Percentiles rank a stretch among this genome's conserved stretches.
These are phyloP conservation scores for Orchestia grillus DNA, from an alignment of 1,140 invertebrate species.

Conservation along the genomic window DNA sequence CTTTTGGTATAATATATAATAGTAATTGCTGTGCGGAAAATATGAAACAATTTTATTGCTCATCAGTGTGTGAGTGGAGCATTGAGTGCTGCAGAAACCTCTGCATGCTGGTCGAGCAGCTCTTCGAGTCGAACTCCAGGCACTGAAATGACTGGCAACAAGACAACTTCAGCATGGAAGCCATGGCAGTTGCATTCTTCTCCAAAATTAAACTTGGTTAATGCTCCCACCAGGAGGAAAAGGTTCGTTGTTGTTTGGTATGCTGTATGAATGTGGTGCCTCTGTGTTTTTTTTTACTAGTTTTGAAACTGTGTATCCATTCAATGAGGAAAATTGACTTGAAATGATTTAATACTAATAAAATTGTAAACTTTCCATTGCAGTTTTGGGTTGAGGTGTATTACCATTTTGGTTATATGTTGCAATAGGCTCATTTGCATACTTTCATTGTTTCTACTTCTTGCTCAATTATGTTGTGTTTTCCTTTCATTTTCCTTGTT, in stretches of 20 bases:
- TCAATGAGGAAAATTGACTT: neutral
- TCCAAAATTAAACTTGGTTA: neutral
- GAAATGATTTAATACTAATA: neutral
- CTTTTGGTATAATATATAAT: neutral
- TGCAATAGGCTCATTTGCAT: too few species aligned
- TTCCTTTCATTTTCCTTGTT: too few species aligned
- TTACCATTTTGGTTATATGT: neutral
- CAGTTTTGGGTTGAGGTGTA: neutral
- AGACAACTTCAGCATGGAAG: neutral
- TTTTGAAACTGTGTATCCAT: neutral
- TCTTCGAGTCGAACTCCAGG: neutral
- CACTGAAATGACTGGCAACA: neutral
- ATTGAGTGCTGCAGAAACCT: neutral
- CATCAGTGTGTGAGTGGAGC: conserved; percentile 2
- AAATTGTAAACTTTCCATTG: neutral
- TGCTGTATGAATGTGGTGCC: neutral
- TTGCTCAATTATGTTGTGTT: too few species aligned
- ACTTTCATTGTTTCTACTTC: too few species aligned
- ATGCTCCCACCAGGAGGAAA: neutral
- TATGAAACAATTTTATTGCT: neutral
- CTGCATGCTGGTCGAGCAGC: neutral
- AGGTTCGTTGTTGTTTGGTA: neutral
- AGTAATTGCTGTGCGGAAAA: neutral
- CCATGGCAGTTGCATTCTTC: conserved; percentile 27
- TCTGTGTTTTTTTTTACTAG: neutral